Evolutionary conservation across 2,797 vertebrate species (phyloP), one percentile per base, ranked within the genome.

Genomic region (Bovichtus variegatus): DNA sequence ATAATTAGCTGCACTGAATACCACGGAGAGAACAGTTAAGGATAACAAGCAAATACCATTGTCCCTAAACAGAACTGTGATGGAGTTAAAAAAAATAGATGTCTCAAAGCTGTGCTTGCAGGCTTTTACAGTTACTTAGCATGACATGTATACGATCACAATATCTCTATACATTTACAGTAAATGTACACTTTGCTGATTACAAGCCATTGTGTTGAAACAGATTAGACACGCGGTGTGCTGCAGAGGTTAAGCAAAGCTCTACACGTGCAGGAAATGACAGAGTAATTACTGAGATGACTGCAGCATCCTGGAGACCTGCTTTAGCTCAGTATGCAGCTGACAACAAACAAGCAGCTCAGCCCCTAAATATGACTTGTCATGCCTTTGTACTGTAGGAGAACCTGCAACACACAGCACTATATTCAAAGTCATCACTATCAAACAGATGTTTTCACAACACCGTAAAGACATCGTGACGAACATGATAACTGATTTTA

Each of bases 21-120:
- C 89, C 78, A 81, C 15, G 1, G 91, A 91, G 92, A 93, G 82
- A 89, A 91, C 89, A 93, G 94, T 95, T 95, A 95, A 88, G 60
- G 71, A 76, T 85, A 92, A 91, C 86, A 91, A 90, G 87, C 87
- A 86, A 91, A 87, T 91, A 91, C 81, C 76, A 80, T 62, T 67
- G 55, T 84, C 75, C 80, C 81, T 72, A 72, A 89, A 92, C 87
- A 89, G 71, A 71, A 80, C 80, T 60, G 71, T 41, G 57, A 79
- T 55, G 64, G 74, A 79, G 64, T 76, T 51, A 21, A 65, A 80
- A 84, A n/a, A 34, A 34, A 34, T 71, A 83, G 80, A 53, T 49
- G 38, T 81, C 61, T 87, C 67, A 85, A 74, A 68, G 68, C 41
- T 50, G 55, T 7, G 21, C 74, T 38, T 86, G 21, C 55, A 46